A percentile compares a stretch with the other conserved stretches of the same genome.
Evolutionary conservation across 2,113 vertebrate genomes (phyloP).

Genomic region (Montifringilla adamsi): DNA sequence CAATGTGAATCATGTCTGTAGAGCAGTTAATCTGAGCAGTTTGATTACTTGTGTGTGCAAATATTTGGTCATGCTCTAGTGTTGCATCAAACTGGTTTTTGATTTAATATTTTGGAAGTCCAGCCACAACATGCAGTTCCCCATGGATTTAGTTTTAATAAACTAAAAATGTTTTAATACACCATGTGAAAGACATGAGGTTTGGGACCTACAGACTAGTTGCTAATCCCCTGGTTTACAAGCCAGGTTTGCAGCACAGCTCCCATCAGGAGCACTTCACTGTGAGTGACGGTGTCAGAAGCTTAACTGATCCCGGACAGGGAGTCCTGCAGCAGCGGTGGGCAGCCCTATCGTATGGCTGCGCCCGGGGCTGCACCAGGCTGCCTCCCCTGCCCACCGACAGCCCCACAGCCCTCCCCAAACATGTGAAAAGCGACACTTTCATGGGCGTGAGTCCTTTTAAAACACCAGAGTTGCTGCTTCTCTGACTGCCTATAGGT

Average conservation of each 20-base stretch:
- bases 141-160: background rate
- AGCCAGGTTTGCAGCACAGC: background rate
- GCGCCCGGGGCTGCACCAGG: background rate
- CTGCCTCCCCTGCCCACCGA: background rate
- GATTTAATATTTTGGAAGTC: background rate
- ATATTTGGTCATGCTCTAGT: background rate
- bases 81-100: background rate
- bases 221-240: background rate
- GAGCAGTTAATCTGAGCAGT: background rate
- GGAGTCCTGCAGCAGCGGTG: background rate
- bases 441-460: background rate
- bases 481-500: background rate
- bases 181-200: background rate
- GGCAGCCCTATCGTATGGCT: background rate
- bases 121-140: background rate
- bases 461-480: background rate
- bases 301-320: constrained; percentile 37
- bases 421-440: accelerated
- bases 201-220: background rate
- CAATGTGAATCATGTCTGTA: background rate
- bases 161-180: background rate
- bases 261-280: background rate
- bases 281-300: constrained; percentile 18
- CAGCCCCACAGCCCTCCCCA: background rate
- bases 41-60: background rate